Conservation (phyloP, 2,797 vertebrate genomes). For the Pogoniulus pusillus region DNA sequence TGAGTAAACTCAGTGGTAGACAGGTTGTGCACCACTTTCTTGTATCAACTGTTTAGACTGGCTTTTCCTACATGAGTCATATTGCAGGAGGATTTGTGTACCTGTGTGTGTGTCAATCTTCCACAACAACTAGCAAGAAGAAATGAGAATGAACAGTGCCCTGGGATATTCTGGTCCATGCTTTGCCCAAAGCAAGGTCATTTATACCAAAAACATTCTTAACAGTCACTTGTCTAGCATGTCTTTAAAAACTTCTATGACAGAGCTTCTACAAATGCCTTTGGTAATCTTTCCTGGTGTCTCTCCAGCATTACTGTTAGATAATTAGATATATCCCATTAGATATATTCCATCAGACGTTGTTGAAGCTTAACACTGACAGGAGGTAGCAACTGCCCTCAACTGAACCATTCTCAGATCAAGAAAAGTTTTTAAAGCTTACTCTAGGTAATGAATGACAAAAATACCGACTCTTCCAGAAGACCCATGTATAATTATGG, state of each 20-base stretch:
- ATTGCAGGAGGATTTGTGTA: background rate
- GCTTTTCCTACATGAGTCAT: background rate
- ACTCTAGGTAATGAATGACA: background rate
- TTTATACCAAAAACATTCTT: background rate
- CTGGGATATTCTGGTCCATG: background rate
- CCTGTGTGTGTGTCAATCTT: background rate
- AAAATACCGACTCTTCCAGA: background rate
- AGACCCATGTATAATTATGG: background rate
- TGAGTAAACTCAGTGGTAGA: conserved; percentile 12
- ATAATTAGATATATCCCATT: background rate
- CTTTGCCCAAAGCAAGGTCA: background rate
- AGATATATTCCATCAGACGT: background rate
- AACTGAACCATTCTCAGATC: background rate
- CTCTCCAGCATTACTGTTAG: background rate
- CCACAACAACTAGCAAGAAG: background rate
- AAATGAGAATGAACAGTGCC: background rate
- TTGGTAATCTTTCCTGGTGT: background rate
- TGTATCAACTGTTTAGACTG: background rate
- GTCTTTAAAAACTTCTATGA: background rate
- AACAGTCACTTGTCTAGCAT: background rate
- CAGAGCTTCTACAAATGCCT: background rate
- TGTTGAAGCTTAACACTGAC: background rate
- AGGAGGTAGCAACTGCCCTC: background rate
- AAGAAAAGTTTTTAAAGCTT: background rate
- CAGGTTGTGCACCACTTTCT: background rate